These are phyloP conservation scores for Musca vetustissima DNA, from an alignment of 1,140 invertebrate species.

Conservation along the genomic window DNA sequence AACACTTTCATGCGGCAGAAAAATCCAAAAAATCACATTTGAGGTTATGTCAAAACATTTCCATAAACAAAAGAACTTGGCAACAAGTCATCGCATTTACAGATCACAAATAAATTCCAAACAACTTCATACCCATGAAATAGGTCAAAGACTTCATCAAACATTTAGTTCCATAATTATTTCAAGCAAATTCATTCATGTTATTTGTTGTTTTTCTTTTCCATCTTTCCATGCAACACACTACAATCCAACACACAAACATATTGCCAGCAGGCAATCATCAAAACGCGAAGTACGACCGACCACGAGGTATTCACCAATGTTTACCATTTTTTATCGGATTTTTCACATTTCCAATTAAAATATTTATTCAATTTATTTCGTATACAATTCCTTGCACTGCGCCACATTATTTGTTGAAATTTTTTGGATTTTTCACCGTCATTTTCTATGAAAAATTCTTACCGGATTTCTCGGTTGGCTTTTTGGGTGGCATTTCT, in stretches of 20 bases:
- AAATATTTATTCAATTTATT: slow-evolving; percentile 4
- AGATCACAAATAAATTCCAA: no score
- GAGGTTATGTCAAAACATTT: slow-evolving; percentile 20
- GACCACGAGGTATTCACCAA: not conserved
- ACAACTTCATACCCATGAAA: not conserved
- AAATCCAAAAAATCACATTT: not conserved
- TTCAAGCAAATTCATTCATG: not conserved
- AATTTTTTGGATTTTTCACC: slow-evolving; percentile 13
- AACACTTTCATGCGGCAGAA: no score
- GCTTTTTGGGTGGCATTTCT: slow-evolving; percentile 69
- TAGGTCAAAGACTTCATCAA: not conserved
- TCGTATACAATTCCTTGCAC: not conserved
- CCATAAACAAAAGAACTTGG: no score
- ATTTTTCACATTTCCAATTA: slow-evolving; percentile 4
- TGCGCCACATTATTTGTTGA: not conserved
- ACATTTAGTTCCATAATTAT: not conserved
- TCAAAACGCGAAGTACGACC: not conserved
- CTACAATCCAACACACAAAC: no score
- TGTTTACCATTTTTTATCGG: not conserved
- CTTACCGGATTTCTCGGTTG: slow-evolving; percentile 68
- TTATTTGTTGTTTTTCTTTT: not conserved
- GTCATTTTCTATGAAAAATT: slow-evolving; percentile 15
- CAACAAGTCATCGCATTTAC: no score
- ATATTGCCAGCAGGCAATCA: not conserved
- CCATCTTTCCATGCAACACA: no score